Base-by-base conservation (phyloP, 1,140 invertebrate genomes). In the Aphelinus certus region DNA sequence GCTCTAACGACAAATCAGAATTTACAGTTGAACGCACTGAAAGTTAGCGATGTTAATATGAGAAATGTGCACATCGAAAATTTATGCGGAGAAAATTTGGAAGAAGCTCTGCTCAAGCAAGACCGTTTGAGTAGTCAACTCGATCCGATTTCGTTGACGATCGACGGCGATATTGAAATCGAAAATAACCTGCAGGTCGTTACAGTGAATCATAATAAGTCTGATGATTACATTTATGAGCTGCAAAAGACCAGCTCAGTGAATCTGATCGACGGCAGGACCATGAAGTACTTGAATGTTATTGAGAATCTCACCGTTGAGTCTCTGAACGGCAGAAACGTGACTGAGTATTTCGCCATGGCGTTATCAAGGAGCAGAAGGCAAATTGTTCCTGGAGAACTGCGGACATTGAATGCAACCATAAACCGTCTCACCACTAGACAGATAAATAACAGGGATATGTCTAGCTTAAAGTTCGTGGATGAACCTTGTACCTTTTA, bases 91-190 rank as follows among this genome's bases (percentile, higher is more conserved):
- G 2, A 61, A 1, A 42, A 62, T 48, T 55, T 74, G 3, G 58
- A 67, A 9, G 43, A 74, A 51, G 43, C 49, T 26, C 55, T 74
- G 7, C 1, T 55, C 3, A 48, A 26, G 49, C 71, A 45, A 6
- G 48, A 49, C 10, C 57, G 45, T 45, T 4, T 68, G 3, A n/a
- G 3, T 4, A 55, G 60, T 2, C 58, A 10, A 46, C 10, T 10
- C 1, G n/a, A 73, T 3, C 57, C 76, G 46, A 64, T 74, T 26
- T 48, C 48, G 2, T 43, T 75, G n/a, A 69, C 62, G 3, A 77
- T 84, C 45, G 73, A 82, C 1, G 83, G 77, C 0, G 75, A 81
- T 43, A 51, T 84, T 6, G 73, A 63, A 6, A 51, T 84, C 10
- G 58, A 71, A 0, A 49, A 55, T 7, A 56, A 79, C 7, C 63